Conservation (phyloP, 1,140 invertebrate genomes). For the Euura saliciscinereae region DNA sequence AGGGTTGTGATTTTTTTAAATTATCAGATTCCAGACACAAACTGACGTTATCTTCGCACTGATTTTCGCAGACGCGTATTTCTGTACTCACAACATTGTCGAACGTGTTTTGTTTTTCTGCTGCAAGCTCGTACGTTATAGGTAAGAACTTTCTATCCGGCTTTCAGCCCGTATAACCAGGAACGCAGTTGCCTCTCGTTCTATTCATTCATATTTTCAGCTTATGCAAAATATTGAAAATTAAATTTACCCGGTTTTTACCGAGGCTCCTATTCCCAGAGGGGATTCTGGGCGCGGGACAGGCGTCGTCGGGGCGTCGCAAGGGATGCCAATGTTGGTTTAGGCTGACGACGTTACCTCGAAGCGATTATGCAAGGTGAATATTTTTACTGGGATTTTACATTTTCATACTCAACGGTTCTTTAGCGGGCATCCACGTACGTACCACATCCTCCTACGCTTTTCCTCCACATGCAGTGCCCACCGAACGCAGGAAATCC, state of each 20-base stretch:
- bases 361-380: constrained; percentile 26
- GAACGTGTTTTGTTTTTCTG: too few species aligned
- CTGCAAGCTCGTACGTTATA: too few species aligned
- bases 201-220: background rate
- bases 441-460: too few species aligned
- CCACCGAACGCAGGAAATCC: too few species aligned
- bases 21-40: too few species aligned
- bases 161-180: too few species aligned
- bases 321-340: constrained; percentile 17
- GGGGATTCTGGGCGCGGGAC: background rate
- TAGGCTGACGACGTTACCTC: constrained; percentile 18
- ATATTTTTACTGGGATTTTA: constrained; percentile 28
- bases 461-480: too few species aligned
- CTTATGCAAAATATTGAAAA: constrained; percentile 11
- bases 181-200: background rate
- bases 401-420: constrained; percentile 12
- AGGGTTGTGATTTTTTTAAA: too few species aligned
- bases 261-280: background rate
- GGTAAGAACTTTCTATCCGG: too few species aligned
- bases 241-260: constrained; percentile 32
- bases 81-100: too few species aligned
- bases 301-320: constrained; percentile 1
- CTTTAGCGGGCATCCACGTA: background rate
- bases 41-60: too few species aligned
- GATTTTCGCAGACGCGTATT: too few species aligned